These are phyloP conservation scores for Galeopterus variegatus DNA, from an alignment of 2,113 vertebrate genomes.

Conservation along the genomic window DNA sequence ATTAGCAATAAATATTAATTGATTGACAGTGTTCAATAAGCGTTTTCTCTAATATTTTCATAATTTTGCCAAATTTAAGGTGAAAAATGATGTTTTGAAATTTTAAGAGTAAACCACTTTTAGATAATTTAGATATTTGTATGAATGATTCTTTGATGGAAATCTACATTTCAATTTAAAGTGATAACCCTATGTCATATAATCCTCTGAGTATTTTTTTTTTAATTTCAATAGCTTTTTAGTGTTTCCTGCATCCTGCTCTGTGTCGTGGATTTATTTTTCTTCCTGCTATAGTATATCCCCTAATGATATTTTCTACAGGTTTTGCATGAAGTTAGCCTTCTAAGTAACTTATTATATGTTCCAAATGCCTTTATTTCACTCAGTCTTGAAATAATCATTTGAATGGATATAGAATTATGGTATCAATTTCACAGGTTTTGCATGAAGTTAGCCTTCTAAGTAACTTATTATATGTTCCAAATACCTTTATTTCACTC, in stretches of 20 bases:
- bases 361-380: not conserved
- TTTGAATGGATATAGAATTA: not conserved
- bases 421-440: not conserved
- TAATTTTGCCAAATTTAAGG: not conserved
- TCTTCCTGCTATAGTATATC: not conserved
- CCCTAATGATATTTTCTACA: not conserved
- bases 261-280: not conserved
- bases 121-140: not conserved
- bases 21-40: not conserved
- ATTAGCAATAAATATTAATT: not conserved
- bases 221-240: not conserved
- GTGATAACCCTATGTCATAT: not conserved
- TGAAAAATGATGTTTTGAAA: not conserved
- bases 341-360: not conserved
- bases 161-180: not conserved
- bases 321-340: not conserved
- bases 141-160: not conserved
- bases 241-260: not conserved
- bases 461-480: not conserved
- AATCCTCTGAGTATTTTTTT: not conserved
- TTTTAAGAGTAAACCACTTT: not conserved
- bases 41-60: not conserved
- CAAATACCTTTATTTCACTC: not conserved
- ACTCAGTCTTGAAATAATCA: not conserved
- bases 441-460: not conserved